Base-by-base conservation (phyloP, 2,113 vertebrate species). In the Mormyrus iriodes region DNA sequence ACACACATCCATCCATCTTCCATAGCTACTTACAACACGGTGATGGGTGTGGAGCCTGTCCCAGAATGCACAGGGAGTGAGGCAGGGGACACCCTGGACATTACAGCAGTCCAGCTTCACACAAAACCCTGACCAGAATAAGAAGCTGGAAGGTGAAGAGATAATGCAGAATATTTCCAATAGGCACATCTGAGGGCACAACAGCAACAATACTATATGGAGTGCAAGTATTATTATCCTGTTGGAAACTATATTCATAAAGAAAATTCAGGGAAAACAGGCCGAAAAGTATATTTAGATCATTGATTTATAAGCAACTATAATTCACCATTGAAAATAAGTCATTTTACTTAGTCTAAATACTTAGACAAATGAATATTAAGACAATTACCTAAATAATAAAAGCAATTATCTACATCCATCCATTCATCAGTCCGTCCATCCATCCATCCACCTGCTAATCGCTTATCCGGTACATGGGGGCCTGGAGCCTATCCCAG, bases 261-360 rank as follows among this genome's bases (percentile, higher is more conserved):
- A 82, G 27, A 53, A 53, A 31, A 58, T 6, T 52, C 9, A 27
- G 46, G n/a, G 24, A 31, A 48, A 52, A 53, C 39, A 53, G 31
- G 19, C 17, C n/a, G 85, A 42, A 86, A 87, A 24, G 82, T 90
- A 48, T 51, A 87, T 84, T 55, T 76, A 88, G 53, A 65, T 90
- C 35, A 4, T 46, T 65, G n/a, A 52, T 90, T 88, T 86, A 58
- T 90, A 90, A 88, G 76, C 48, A 76, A 61, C 24, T 39, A 88
- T 24, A 48, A 46, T 88, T 51, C 48, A 79, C 55, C 51, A 48
- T 24, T 8, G 8, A 42, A 83, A 73, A 49, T 51, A n/a, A 85
- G 46, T 24, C 8, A 17, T 52, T 85, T 51, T 51, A 85, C 24
- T 85, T 85, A 51, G n/a, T n/a, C 84, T 51, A 27, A 85, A 85